A percentile compares a stretch with the other conserved stretches of the same genome.
Conservation (phyloP, 23 tunicate species). For the Trididemnum nubilum region DNA sequence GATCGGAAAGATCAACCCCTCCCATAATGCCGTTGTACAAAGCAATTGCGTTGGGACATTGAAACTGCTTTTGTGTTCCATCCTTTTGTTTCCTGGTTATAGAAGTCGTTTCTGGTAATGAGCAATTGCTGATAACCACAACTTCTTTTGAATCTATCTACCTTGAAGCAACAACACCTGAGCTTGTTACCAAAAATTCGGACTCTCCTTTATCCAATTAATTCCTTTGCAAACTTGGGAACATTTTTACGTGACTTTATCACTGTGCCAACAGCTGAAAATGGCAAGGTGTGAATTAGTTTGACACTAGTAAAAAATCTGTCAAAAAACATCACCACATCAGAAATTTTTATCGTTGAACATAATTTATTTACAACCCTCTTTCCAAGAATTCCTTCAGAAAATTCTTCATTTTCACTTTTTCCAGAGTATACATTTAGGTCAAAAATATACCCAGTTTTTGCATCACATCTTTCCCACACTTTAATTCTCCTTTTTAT, state of each 20-base stretch:
- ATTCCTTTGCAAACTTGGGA: constrained; percentile 27
- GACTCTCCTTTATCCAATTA: constrained; percentile 17
- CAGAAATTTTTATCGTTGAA: constrained; percentile 23
- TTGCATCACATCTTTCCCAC: constrained; percentile 32
- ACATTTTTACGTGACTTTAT: constrained; percentile 13
- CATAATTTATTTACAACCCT: constrained; percentile 26
- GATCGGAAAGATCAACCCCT: constrained; percentile 31
- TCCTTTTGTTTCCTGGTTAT: constrained; percentile 23
- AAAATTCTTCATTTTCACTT: constrained; percentile 24
- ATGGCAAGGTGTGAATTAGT: constrained; percentile 16
- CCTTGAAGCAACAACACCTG: constrained; percentile 27
- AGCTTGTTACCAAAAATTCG: constrained; percentile 20
- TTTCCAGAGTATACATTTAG: constrained; percentile 16
- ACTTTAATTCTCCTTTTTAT: constrained; percentile 28
- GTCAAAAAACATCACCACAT: constrained; percentile 31
- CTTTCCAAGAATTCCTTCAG: constrained; percentile 13
- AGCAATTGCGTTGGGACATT: constrained; percentile 37
- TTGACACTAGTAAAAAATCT: constrained; percentile 27
- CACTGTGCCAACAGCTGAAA: constrained; percentile 25
- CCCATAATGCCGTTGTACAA: constrained; percentile 18
- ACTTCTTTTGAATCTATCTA: constrained; percentile 39
- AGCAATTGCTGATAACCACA: constrained; percentile 23
- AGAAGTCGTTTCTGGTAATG: constrained; percentile 13
- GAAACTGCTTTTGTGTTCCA: constrained; percentile 25
- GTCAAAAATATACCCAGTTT: constrained; percentile 27